These are phyloP conservation scores for Ictidomys tridecemlineatus DNA, from an alignment of 2,113 vertebrate genomes.

Conservation along the genomic window DNA sequence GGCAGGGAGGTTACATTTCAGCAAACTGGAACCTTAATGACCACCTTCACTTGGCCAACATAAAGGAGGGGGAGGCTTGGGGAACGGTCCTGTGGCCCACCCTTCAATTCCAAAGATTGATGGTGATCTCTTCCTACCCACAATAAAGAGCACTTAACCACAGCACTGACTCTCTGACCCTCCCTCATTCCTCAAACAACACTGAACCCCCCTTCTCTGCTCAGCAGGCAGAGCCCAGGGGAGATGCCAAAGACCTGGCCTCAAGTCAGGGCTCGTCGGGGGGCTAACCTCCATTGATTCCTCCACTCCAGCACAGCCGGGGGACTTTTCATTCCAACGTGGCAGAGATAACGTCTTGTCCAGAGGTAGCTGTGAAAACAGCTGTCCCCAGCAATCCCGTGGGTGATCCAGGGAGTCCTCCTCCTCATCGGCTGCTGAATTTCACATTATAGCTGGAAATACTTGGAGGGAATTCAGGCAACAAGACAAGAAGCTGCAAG, in stretches of 20 bases:
- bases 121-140: constrained; percentile 17
- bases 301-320: not conserved
- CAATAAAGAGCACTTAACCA: not conserved
- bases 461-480: constrained; percentile 64
- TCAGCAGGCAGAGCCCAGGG: not conserved
- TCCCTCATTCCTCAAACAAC: not conserved
- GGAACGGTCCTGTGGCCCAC: not conserved
- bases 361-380: constrained; percentile 56
- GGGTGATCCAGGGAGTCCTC: constrained; percentile 20
- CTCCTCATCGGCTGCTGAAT: not conserved
- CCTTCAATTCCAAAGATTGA: not conserved
- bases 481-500: constrained; percentile 46
- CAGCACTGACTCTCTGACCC: not conserved
- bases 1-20: not conserved
- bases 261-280: not conserved
- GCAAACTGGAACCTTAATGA: not conserved
- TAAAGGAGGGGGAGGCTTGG: constrained; percentile 7
- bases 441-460: constrained; percentile 55
- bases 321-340: constrained; percentile 47
- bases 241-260: not conserved
- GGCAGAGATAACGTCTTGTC: constrained; percentile 65
- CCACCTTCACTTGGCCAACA: not conserved
- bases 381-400: not conserved
- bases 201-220: not conserved
- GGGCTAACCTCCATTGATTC: constrained; percentile 23